Evolutionary conservation across 2,797 vertebrate genomes (phyloP).

Genomic region (Pseudochromis fuscus): DNA sequence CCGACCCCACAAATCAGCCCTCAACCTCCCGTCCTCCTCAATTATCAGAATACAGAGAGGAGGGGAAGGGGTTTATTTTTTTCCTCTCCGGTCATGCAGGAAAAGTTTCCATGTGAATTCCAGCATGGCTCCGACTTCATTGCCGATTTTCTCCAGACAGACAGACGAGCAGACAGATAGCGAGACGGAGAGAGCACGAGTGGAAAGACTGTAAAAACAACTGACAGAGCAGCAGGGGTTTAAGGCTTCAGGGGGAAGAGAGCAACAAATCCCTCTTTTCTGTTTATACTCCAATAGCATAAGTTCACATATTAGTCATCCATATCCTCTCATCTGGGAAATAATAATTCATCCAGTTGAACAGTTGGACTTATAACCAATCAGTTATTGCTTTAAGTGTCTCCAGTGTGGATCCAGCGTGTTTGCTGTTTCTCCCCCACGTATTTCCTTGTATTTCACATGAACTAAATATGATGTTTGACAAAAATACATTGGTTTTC

Average conservation of each 20-base stretch:
- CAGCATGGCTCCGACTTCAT: conserved; percentile 51
- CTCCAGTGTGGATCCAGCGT: neutral
- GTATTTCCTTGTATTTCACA: conserved; percentile 8
- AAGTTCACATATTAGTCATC: conserved; percentile 39
- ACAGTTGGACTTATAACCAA: conserved; percentile 8
- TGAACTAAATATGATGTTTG: conserved; percentile 12
- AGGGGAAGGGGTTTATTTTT: conserved; percentile 11
- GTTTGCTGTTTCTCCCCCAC: neutral
- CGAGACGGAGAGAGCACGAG: conserved; percentile 4
- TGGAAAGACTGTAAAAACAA: conserved; percentile 61
- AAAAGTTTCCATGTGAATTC: conserved; percentile 79
- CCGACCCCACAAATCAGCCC: conserved; percentile 59
- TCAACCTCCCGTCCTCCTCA: conserved; percentile 58
- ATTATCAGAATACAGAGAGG: conserved; percentile 68
- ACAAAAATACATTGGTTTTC: conserved; percentile 15
- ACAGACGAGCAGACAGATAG: conserved; percentile 33
- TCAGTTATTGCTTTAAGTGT: conserved; percentile 8
- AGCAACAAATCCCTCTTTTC: conserved; percentile 35
- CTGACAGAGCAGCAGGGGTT: conserved; percentile 57
- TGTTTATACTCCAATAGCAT: conserved; percentile 23
- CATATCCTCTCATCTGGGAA: conserved; percentile 26
- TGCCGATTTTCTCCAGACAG: conserved; percentile 56
- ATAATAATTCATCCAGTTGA: conserved; percentile 32
- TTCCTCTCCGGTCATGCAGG: conserved; percentile 58
- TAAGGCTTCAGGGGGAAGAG: conserved; percentile 25